Evolutionary conservation across 2,113 vertebrate genomes (phyloP), one percentile per base, ranked within the genome.

Genomic region (Casuarius casuarius): DNA sequence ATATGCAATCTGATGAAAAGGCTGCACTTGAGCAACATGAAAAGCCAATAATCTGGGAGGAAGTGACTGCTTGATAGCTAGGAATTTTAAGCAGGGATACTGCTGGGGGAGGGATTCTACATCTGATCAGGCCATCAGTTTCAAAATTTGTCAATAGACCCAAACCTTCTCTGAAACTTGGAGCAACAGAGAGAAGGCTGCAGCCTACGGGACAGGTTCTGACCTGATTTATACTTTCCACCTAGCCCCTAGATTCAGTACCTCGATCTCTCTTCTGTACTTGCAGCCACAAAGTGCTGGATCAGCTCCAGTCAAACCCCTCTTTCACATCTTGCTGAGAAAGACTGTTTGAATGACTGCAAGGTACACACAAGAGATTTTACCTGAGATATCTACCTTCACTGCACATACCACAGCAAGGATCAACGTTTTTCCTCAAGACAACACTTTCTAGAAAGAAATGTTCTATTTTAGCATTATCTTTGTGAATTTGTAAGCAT

Each of bases 1-100:
- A 96, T 84, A 92, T 94, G 84, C 3, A 0, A 83, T 73, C 58
- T 42, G 87, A 94, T 96, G 93, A 95, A 97, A 96, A 96, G 92
- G 48, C 80, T 92, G 87, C 90, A 95, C 94, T 97, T 72, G 66
- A 96, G 89, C 93, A 95, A 68, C 81, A 79, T 84, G 84, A 97
- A 97, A 96, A 95, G 89, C 92, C 87, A 96, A 90, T 89, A 96
- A 97, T 97, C 92, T 96, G 90, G 10, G 83, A 97, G 91, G 85
- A 96, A 94, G 92, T 89, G 61, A 92, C 77, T 92, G 77, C 61
- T 91, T 79, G 87, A 92, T 58, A 84, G 91, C 66, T 84, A 49
- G 77, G 91, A 96, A 95, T 97, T 95, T 94, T 92, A 96, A 96
- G 71, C 77, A 97, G 91, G 22, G 54, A 48, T 63, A 74, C 48